phyloP scores from a whole-genome alignment of 2,113 vertebrate genomes.

The Burhinus bistriatus region DNA sequence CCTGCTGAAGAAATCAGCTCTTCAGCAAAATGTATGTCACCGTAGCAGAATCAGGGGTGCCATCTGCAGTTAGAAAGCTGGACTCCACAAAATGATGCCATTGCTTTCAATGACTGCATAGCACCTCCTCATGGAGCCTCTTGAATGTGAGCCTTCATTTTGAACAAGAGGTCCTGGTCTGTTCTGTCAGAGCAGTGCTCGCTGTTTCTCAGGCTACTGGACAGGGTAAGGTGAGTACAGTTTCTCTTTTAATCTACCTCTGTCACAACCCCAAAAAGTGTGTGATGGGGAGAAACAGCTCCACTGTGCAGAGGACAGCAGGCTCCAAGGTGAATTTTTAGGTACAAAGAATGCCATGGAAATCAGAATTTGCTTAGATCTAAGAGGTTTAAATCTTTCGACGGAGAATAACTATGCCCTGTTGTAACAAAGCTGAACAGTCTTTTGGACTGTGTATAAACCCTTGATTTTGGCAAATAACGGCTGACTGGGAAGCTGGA shows the following conservation, averaged over 20 bases:
- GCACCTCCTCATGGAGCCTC: not conserved
- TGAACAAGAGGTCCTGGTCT: not conserved
- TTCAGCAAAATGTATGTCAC: slow-evolving; percentile 24
- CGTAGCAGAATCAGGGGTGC: not conserved
- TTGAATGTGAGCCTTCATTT: not conserved
- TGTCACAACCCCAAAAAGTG: not conserved
- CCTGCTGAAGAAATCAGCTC: not conserved
- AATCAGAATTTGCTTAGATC: not conserved
- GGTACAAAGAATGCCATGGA: not conserved
- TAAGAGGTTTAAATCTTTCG: not conserved
- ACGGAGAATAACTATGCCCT: not conserved
- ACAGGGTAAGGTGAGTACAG: not conserved
- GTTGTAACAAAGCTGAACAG: not conserved
- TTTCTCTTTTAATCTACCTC: not conserved
- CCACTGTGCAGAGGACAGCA: not conserved
- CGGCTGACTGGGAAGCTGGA: slow-evolving; percentile 17
- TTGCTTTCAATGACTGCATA: not conserved
- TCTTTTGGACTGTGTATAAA: not conserved
- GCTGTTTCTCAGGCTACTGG: not conserved
- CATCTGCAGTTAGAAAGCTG: slow-evolving; percentile 12
- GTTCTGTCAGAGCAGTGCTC: not conserved
- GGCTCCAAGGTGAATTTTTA: not conserved
- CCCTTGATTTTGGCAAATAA: slow-evolving; percentile 33
- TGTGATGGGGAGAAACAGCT: not conserved
- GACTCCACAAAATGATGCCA: not conserved